A percentile compares a stretch with the other conserved stretches of the same genome.
Evolutionary conservation across 2,888 invertebrate genomes (phyloP).

Genomic region (Netelia melanura): DNA sequence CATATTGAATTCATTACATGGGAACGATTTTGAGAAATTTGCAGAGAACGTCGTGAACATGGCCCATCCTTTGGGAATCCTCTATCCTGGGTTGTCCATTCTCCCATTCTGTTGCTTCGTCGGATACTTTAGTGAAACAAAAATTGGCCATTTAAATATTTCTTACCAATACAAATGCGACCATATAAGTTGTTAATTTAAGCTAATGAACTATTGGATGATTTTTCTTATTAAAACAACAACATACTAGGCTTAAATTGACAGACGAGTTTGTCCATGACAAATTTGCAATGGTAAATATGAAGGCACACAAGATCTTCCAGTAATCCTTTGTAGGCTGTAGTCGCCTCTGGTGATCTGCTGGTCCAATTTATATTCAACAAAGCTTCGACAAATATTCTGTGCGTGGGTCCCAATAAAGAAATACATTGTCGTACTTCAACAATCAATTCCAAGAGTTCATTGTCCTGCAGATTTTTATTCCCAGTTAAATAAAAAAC

Average conservation of each 20-base stretch:
- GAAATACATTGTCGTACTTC: constrained; percentile 87
- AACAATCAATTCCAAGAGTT: constrained; percentile 86
- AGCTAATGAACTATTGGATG: not conserved
- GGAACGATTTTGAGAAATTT: constrained; percentile 86
- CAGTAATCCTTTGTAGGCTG: constrained; percentile 88
- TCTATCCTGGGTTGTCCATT: constrained; percentile 87
- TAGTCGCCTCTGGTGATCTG: constrained; percentile 85
- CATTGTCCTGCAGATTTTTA: constrained; percentile 85
- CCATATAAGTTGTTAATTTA: constrained; percentile 11
- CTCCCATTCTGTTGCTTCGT: constrained; percentile 87
- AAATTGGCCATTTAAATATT: constrained; percentile 16
- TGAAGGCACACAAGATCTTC: constrained; percentile 90
- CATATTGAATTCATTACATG: constrained; percentile 85
- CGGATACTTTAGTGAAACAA: constrained; percentile 77
- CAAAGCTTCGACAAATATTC: constrained; percentile 87
- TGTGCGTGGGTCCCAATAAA: constrained; percentile 87
- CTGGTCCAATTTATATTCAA: constrained; percentile 87
- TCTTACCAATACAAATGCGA: not conserved
- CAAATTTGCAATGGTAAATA: constrained; percentile 88
- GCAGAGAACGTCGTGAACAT: constrained; percentile 87
- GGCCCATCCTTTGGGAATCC: constrained; percentile 87
- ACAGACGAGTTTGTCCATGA: constrained; percentile 87
- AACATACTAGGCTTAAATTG: constrained; percentile 87
- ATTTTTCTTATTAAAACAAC: constrained; percentile 18
- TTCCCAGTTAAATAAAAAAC: not conserved